Evolutionary conservation across 2,888 invertebrate genomes (phyloP), one percentile per base, ranked within the genome.

Genomic region (Linnaemya vulpina): DNA sequence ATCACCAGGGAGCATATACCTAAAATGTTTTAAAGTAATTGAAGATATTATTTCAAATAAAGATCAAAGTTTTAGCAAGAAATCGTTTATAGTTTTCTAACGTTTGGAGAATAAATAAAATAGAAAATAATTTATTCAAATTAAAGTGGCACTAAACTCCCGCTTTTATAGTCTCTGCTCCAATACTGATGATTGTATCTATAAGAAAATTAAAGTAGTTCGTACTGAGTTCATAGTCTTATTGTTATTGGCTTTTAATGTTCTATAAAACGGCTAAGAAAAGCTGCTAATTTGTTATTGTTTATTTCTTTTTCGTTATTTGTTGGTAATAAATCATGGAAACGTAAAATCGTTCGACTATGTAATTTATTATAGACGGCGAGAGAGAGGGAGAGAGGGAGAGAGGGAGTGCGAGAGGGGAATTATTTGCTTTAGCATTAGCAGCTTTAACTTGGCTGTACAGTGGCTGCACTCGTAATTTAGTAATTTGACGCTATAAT

Each of bases 321-420:
- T n/a, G 3, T 22, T 22, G 10, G 1, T 25, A 65, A 46, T 67
- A 67, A 55, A 55, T 53, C 20, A 25, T 55, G 35, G 40, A 40
- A n/a, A 22, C 20, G 22, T 55, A 55, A 55, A 40, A n/a, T 55
- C 55, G n/a, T 55, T n/a, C 40, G 70, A 55, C 55, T 55, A 55
- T 53, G 53, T 70, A 70, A 70, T 40, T 55, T 55, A 55, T 55
- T 38, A 30, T 15, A 15, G 1, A 46, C n/a, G n/a, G n/a, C n/a
- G n/a, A n/a, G n/a, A n/a, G n/a, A n/a, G n/a, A n/a, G n/a, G n/a
- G n/a, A n/a, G n/a, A n/a, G n/a, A n/a, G n/a, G n/a, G n/a, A n/a
- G n/a, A n/a, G n/a, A n/a, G n/a, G n/a, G n/a, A n/a, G n/a, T n/a
- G n/a, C n/a, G n/a, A n/a, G n/a, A n/a, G n/a, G n/a, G n/a, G 20